phyloP scores from a whole-genome alignment of 1,140 invertebrate species.

The Halesus radiatus region DNA sequence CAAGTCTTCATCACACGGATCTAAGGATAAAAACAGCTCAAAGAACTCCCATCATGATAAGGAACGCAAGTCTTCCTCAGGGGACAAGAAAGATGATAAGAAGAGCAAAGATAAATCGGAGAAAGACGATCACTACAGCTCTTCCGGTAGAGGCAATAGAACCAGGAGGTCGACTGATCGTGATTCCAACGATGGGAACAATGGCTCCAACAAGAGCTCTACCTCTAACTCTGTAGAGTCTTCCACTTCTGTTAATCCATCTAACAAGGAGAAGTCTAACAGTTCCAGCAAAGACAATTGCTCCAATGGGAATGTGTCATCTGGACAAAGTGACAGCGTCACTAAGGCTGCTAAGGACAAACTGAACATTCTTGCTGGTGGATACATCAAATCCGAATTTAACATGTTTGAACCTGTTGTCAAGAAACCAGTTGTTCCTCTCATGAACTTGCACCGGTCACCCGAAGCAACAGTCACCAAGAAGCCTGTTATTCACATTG shows the following conservation, averaged over 20 bases:
- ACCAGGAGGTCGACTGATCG: conserved; percentile 70
- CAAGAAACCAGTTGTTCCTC: conserved; percentile 31
- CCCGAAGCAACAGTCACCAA: conserved; percentile 28
- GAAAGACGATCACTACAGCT: conserved; percentile 72
- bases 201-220: conserved; percentile 65
- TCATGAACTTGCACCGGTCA: conserved; percentile 25
- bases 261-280: conserved; percentile 60
- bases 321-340: conserved; percentile 63
- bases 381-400: conserved; percentile 56
- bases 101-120: conserved; percentile 66
- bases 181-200: conserved; percentile 73
- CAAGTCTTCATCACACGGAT: conserved; percentile 30
- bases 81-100: conserved; percentile 64
- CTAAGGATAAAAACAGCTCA: conserved; percentile 46
- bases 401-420: conserved; percentile 53
- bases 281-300: conserved; percentile 65
- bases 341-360: conserved; percentile 23
- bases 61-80: conserved; percentile 15
- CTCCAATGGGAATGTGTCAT: conserved; percentile 64
- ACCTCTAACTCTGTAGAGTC: conserved; percentile 55
- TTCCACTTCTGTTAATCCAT: conserved; percentile 59
- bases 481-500: conserved; percentile 51
- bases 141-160: conserved; percentile 67
- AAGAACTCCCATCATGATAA: conserved; percentile 38
- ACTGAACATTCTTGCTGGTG: conserved; percentile 49